Evolutionary conservation across 2,797 vertebrate species (phyloP).

Genomic region (Nannoperca australis): DNA sequence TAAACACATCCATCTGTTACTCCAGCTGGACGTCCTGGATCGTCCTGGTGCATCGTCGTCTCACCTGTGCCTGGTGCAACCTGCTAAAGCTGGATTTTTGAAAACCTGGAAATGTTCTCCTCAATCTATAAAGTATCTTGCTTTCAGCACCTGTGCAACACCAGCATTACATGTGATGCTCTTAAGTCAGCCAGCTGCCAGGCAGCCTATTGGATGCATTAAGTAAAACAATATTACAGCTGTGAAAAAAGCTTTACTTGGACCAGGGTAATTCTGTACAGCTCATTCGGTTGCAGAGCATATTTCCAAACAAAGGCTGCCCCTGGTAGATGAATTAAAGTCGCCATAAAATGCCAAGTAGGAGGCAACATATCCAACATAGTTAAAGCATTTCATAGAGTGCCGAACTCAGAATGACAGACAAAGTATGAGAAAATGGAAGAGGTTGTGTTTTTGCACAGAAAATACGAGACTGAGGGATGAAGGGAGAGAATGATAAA

Average conservation of each 20-base stretch:
- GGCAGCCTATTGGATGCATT: conserved; percentile 13
- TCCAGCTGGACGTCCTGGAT: not conserved
- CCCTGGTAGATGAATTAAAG: conserved; percentile 52
- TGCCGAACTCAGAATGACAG: conserved; percentile 11
- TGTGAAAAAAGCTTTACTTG: conserved; percentile 18
- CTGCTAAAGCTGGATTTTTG: not conserved
- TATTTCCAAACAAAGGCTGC: conserved; percentile 42
- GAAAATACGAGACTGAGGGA: not conserved
- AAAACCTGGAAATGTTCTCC: not conserved
- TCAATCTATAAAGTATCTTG: not conserved
- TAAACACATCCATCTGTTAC: not conserved
- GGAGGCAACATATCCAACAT: conserved; percentile 44
- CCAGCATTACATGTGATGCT: conserved; percentile 1
- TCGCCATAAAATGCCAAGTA: conserved; percentile 53
- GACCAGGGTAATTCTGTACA: conserved; percentile 33
- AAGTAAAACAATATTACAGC: conserved; percentile 45
- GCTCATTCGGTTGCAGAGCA: conserved; percentile 25
- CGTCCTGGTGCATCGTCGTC: no score
- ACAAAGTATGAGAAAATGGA: not conserved
- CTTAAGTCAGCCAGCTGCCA: conserved; percentile 29
- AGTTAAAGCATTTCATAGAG: conserved; percentile 25
- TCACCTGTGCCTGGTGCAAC: not conserved
- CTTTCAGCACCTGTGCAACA: conserved; percentile 19
- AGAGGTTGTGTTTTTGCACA: not conserved
- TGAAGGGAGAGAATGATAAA: not conserved